A percentile compares a stretch with the other conserved stretches of the same genome.
phyloP scores from a whole-genome alignment of 1,140 invertebrate genomes.

The Sminthurinus signatus region DNA sequence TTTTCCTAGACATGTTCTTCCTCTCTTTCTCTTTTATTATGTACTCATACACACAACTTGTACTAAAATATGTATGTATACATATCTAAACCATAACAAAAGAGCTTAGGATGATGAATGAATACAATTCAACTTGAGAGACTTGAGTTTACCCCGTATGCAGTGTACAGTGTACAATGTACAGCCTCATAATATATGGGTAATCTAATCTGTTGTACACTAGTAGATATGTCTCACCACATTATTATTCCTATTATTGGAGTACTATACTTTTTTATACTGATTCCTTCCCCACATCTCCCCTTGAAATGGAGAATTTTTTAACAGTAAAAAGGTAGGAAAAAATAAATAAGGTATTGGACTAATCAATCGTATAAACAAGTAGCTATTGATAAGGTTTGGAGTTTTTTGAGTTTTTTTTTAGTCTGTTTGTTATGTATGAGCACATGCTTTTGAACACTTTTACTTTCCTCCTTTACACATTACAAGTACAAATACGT shows the following conservation, averaged over 20 bases:
- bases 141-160: slow-evolving; percentile 13
- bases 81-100: too few relatives aligned
- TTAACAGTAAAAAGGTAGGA: slow-evolving; percentile 15
- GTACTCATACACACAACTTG: too few relatives aligned
- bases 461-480: slow-evolving; percentile 8
- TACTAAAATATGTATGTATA: too few relatives aligned
- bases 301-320: too few relatives aligned
- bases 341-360: too few relatives aligned
- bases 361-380: slow-evolving; percentile 39
- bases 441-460: background rate
- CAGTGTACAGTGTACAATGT: background rate
- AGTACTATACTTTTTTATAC: background rate
- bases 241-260: slow-evolving; percentile 2
- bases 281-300: background rate
- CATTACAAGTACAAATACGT: too few relatives aligned
- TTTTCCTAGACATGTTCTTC: slow-evolving; percentile 3
- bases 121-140: slow-evolving; percentile 16
- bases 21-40: background rate
- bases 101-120: slow-evolving; percentile 14
- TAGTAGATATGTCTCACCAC: background rate
- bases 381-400: slow-evolving; percentile 32
- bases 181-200: slow-evolving; percentile 7
- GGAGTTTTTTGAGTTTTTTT: too few relatives aligned
- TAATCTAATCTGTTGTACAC: slow-evolving; percentile 26
- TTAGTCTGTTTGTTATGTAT: too few relatives aligned